Base-by-base conservation (phyloP, 2,888 invertebrate genomes). In the Drosophila gaucha region DNA sequence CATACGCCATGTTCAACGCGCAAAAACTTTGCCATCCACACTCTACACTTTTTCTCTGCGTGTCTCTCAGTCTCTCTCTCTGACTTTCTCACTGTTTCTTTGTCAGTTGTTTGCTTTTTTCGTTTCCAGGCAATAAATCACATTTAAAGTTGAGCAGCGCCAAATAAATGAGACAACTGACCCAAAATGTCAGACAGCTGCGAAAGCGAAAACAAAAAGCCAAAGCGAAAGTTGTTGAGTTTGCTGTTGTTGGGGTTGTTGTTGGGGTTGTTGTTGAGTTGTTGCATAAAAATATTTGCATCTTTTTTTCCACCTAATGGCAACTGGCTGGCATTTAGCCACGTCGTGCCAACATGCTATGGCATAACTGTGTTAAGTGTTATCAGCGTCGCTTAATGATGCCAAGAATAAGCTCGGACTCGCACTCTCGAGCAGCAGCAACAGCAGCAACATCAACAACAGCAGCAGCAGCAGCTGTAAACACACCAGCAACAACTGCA, bases 101-200 rank as follows among this genome's bases (percentile, higher is more conserved):
- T 4, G n/a, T n/a, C 4, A 3, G 16, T 30, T 31, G 9, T 50
- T 18, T 30, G 24, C 36, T 58, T 56, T 52, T 38, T 50, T 46
- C 55, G 62, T 58, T 67, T 57, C 68, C 51, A 49, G 35, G 74
- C 79, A 66, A 83, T 83, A 83, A 83, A 83, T 83, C 86, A 83
- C 72, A 70, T 75, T 84, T 78, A 72, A 80, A 78, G 70, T 75
- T 66, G 70, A 65, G 76, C 70, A 67, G 62, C 71, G 47, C 47
- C 69, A 86, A 77, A 84, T 68, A 83, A 86, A 83, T 84, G 86
- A 78, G 80, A 78, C 80, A 80, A 74, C 69, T 80, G 83, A 84
- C 86, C 83, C 67, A 84, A 84, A 84, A 84, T 84, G 80, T 80
- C 83, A 75, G 69, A 46, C 46, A 67, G 60, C 60, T 60, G 63